Conservation (phyloP, 2,888 invertebrate genomes). For the Phengaris alcon region DNA sequence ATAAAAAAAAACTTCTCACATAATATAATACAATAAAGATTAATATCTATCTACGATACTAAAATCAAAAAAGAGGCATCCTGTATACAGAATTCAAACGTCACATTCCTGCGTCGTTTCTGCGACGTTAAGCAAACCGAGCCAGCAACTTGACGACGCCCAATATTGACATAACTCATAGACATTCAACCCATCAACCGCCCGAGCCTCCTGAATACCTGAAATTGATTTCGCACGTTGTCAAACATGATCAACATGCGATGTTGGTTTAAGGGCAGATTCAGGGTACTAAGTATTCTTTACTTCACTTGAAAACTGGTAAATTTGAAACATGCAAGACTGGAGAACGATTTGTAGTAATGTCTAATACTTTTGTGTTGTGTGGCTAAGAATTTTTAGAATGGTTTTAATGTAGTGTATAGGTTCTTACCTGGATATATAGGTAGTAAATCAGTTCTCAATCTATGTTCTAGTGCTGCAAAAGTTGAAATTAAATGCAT, state of each 20-base stretch:
- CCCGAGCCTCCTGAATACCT: conserved; percentile 11
- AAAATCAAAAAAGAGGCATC: background rate
- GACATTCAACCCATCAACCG: conserved; percentile 27
- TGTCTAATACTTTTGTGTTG: too few relatives aligned
- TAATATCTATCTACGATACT: too few relatives aligned
- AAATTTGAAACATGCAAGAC: too few relatives aligned
- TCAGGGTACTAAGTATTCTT: background rate
- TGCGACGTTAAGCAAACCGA: conserved; percentile 36
- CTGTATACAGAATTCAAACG: background rate
- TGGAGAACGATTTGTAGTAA: too few relatives aligned
- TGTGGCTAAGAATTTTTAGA: too few relatives aligned
- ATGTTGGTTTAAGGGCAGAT: background rate
- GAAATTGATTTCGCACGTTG: conserved; percentile 23
- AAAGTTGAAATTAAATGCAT: too few relatives aligned
- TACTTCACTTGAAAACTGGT: background rate
- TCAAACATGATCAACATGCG: conserved; percentile 8
- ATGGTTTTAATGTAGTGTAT: too few relatives aligned
- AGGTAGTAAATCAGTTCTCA: too few relatives aligned
- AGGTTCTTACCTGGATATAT: too few relatives aligned
- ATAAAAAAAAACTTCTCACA: too few relatives aligned
- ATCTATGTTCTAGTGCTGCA: too few relatives aligned
- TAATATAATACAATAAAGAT: too few relatives aligned
- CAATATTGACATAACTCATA: conserved; percentile 35
- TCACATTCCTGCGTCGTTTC: conserved; percentile 15
- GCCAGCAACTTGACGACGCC: conserved; percentile 35